These are phyloP conservation scores for Dasysyrphus tricinctus DNA, from an alignment of 2,888 invertebrate species.

Conservation along the genomic window DNA sequence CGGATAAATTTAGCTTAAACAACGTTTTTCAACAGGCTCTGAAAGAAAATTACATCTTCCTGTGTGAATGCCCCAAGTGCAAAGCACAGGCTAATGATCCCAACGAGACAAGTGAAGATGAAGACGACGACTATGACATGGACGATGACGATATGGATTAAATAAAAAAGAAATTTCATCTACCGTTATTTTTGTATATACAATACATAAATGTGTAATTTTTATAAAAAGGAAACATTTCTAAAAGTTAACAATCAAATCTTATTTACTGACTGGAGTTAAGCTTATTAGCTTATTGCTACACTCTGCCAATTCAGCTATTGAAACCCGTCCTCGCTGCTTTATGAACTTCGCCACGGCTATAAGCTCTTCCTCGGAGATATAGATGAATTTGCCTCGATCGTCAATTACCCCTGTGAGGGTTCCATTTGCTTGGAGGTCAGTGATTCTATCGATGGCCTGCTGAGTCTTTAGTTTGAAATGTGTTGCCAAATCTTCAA, in stretches of 20 bases:
- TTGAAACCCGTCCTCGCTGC: slow-evolving; percentile 97
- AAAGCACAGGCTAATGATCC: slow-evolving; percentile 88
- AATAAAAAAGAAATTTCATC: slow-evolving; percentile 1
- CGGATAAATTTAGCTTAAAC: neutral
- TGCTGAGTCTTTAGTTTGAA: slow-evolving; percentile 96
- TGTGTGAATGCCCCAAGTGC: slow-evolving; percentile 93
- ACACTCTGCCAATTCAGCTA: slow-evolving; percentile 96
- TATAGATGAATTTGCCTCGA: slow-evolving; percentile 99
- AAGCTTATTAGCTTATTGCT: slow-evolving; percentile 96
- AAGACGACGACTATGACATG: slow-evolving; percentile 85
- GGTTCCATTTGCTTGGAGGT: slow-evolving; percentile 91
- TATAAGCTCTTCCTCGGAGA: slow-evolving; percentile 94
- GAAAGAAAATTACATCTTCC: slow-evolving; percentile 91
- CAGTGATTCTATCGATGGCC: slow-evolving; percentile 93
- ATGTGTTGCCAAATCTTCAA: slow-evolving; percentile 96
- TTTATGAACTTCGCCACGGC: slow-evolving; percentile 97
- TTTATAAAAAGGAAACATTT: slow-evolving; percentile 7
- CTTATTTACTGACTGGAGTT: slow-evolving; percentile 84
- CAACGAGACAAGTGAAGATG: slow-evolving; percentile 93
- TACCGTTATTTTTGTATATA: slow-evolving; percentile 39
- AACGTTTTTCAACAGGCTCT: slow-evolving; percentile 82
- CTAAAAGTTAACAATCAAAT: slow-evolving; percentile 11
- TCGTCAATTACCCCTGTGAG: slow-evolving; percentile 99
- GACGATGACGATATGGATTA: slow-evolving; percentile 78
- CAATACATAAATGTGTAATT: slow-evolving; percentile 47